Evolutionary conservation across 2,797 vertebrate genomes (phyloP).

Genomic region (Okamejei kenojei): DNA sequence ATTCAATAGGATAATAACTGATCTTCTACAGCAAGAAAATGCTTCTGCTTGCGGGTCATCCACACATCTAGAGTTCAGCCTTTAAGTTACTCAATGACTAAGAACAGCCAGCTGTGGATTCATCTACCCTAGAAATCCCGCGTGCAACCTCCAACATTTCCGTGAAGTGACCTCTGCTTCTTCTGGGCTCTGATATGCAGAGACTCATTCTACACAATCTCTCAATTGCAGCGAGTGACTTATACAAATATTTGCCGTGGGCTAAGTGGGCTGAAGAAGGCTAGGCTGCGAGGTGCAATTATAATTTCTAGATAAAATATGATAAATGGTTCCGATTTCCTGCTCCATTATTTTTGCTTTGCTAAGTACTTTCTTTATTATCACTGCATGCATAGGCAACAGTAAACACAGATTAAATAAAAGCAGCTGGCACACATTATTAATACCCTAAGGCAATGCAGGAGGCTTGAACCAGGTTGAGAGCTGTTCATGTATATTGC

Average conservation of each 20-base stretch:
- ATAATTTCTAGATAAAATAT: background rate
- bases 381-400: background rate
- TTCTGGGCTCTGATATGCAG: too few relatives aligned
- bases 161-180: too few relatives aligned
- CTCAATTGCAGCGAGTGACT: background rate
- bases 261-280: background rate
- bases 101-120: too few relatives aligned
- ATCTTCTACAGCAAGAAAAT: too few relatives aligned
- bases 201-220: too few relatives aligned
- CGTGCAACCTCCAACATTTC: too few relatives aligned
- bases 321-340: background rate
- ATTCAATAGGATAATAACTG: too few relatives aligned
- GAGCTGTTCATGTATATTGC: background rate
- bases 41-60: too few relatives aligned
- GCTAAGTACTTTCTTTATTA: background rate
- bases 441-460: background rate
- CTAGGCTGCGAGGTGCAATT: background rate
- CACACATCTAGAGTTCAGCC: too few relatives aligned
- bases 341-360: background rate
- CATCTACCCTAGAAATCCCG: too few relatives aligned
- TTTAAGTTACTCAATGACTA: too few relatives aligned
- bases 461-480: background rate
- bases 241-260: background rate
- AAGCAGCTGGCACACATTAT: background rate
- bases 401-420: background rate